Base-by-base conservation (phyloP, 2,113 vertebrate species). In the Chloropsis hardwickii region DNA sequence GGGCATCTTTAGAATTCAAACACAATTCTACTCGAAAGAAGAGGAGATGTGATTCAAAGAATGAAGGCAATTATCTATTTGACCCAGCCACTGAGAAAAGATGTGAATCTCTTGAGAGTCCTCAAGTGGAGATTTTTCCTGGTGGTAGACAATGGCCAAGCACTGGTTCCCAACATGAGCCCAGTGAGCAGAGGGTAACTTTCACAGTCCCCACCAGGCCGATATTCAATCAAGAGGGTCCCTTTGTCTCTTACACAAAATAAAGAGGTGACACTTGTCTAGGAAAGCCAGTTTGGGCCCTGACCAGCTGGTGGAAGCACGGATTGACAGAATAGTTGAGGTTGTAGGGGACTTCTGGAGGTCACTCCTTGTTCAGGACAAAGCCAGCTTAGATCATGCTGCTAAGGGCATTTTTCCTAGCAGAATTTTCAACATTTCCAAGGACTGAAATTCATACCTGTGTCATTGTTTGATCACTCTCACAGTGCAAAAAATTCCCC, bases 131-230 rank as follows among this genome's bases (percentile, higher is more conserved):
- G 28, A 25, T n/a, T 50, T 66, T 48, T 94, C 51, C 64, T 92
- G 21, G 39, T 72, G 23, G 14, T 72, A 21, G 1, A 5, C 11
- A 76, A 16, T 37, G 7, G 37, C 11, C 73, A 66, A 79, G 47
- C 54, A 27, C 9, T 62, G 25, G 6, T 37, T 94, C 28, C 37
- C 27, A 70, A 2, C 0, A 0, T 13, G 15, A 80, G 2, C 10
- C 21, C 25, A 10, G 27, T 24, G 45, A 50, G 54, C 22, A 44
- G 15, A 19, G 40, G 3, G 12, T 17, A 53, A 57, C 23, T 64
- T 58, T 6, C 53, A 72, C 29, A 28, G 25, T 33, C 14, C 5
- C 10, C 14, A 77, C 10, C 4, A 40, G 14, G 27, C 17, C 0
- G 0, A 2, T 53, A 31, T 35, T 80, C 79, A 53, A 65, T 69